Percentiles rank a stretch among this genome's conserved stretches.
Conservation (phyloP, 2,797 vertebrate genomes). For the Hippocampus kuda region DNA sequence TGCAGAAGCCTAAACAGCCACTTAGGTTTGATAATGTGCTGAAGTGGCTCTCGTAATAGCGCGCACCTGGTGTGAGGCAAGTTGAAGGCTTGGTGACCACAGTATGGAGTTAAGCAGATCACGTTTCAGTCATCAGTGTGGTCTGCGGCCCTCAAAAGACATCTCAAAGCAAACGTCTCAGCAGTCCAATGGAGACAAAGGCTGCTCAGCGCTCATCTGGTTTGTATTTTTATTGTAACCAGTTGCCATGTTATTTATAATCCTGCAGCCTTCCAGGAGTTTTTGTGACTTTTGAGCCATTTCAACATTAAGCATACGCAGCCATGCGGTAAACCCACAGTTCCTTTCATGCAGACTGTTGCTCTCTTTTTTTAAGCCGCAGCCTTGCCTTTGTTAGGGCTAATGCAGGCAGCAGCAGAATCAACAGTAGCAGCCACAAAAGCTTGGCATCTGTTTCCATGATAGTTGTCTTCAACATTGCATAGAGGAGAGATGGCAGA, state of each 20-base stretch:
- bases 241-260: constrained; percentile 93
- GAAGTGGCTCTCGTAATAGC: constrained; percentile 43
- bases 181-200: constrained; percentile 53
- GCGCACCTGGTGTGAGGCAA: constrained; percentile 60
- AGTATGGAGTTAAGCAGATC: constrained; percentile 61
- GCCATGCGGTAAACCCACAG: constrained; percentile 79
- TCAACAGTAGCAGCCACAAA: constrained; percentile 65
- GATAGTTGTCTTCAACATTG: constrained; percentile 38
- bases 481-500: constrained; percentile 38
- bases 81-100: constrained; percentile 47
- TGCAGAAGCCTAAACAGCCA: constrained; percentile 39
- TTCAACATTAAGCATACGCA: constrained; percentile 89
- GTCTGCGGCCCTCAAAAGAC: constrained; percentile 38
- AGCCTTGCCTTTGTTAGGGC: constrained; percentile 61
- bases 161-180: constrained; percentile 46
- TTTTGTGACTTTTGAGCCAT: constrained; percentile 78
- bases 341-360: constrained; percentile 79
- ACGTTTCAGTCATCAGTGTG: constrained; percentile 53
- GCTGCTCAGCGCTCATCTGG: constrained; percentile 74
- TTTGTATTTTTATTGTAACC: constrained; percentile 85
- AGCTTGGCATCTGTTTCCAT: constrained; percentile 46
- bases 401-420: constrained; percentile 63
- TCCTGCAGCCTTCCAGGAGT: constrained; percentile 82
- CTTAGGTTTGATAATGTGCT: constrained; percentile 52
- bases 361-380: constrained; percentile 63